Evolutionary conservation across 2,797 vertebrate species (phyloP), one percentile per base, ranked within the genome.

Genomic region (Coreius guichenoti): DNA sequence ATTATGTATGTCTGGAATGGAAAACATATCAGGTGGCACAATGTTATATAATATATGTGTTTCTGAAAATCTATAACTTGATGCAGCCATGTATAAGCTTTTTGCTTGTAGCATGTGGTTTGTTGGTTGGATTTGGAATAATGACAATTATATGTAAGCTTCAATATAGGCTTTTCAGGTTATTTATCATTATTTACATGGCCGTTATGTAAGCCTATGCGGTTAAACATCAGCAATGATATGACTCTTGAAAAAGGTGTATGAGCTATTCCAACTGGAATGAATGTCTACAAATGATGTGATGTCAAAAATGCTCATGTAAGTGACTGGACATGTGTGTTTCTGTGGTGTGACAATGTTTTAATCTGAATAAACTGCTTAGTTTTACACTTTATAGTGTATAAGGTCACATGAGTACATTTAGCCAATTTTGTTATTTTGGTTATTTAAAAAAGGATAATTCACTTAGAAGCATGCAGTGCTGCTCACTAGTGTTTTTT

Each of bases 121-220:
- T 43, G 23, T 29, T 49, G 8, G 73, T 54, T 76, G 33, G 58
- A 75, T 49, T 51, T 45, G 61, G 63, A 82, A 26, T 70, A 72
- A 65, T 49, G 43, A 56, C 16, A 43, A 43, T 68, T 76, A 68
- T 39, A 75, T 83, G 3, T 83, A 68, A 76, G 73, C 82, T 83
- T 76, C 23, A 75, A 21, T 65, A 74, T 11, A 82, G 72, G 69
- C 70, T 63, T 67, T 83, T 83, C 72, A 83, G 72, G 82, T 78
- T 83, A 61, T 82, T 33, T 51, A 75, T 63, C 21, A 63, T 47
- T 36, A 83, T 83, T 65, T 67, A 54, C 11, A 26, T 68, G 1
- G 65, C 63, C 7, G n/a, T 67, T 51, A 63, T 67, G 31, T 47
- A 63, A n/a, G 58, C 58, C 61, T 8, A 49, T 54, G 47, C 0